Evolutionary conservation across 2,888 invertebrate genomes (phyloP).

Genomic region (Nysson spinosus): DNA sequence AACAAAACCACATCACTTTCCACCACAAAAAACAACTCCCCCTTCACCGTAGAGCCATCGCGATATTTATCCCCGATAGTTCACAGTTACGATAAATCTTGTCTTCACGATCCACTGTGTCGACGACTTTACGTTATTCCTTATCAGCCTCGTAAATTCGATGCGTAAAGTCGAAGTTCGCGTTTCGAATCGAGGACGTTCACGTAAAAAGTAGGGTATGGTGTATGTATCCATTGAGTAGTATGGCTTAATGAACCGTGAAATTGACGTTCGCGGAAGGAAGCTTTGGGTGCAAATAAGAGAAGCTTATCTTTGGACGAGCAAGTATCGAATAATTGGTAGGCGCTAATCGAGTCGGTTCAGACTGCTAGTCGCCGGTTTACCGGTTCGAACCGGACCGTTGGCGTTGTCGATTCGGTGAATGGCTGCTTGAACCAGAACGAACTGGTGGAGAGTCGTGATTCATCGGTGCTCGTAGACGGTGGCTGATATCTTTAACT

Average conservation of each 20-base stretch:
- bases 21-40: too few relatives aligned
- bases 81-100: too few relatives aligned
- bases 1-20: too few relatives aligned
- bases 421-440: constrained; percentile 64
- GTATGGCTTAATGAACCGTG: not conserved
- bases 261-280: constrained; percentile 28
- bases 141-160: too few relatives aligned
- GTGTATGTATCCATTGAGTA: too few relatives aligned
- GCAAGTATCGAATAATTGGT: constrained; percentile 43
- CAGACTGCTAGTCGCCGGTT: constrained; percentile 46
- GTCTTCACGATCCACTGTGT: too few relatives aligned
- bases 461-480: constrained; percentile 34
- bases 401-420: constrained; percentile 42
- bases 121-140: too few relatives aligned
- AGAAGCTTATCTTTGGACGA: constrained; percentile 32
- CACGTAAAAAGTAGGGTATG: too few relatives aligned
- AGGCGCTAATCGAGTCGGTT: constrained; percentile 43
- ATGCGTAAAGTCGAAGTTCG: too few relatives aligned
- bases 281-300: constrained; percentile 31
- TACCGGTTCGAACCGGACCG: constrained; percentile 54
- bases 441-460: constrained; percentile 55
- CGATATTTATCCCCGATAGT: too few relatives aligned
- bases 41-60: too few relatives aligned
- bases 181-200: too few relatives aligned
- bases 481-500: constrained; percentile 10